Conservation (phyloP, 2,888 invertebrate species). For the Melieria omissa region DNA sequence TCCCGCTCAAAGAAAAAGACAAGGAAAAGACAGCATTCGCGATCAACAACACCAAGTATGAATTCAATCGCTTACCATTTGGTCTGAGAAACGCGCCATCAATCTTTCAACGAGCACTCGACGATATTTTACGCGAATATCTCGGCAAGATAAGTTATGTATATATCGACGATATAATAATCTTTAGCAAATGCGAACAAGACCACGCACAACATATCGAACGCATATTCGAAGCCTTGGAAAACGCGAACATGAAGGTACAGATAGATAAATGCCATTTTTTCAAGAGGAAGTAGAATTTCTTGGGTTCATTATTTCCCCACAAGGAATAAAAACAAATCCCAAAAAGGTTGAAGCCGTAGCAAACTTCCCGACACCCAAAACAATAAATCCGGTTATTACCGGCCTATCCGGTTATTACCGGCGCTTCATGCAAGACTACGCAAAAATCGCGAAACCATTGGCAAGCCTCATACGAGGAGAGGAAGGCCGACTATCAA, state of each 20-base stretch:
- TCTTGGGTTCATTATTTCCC: too few species aligned
- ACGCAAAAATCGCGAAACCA: slow-evolving; percentile 12
- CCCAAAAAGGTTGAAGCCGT: too few species aligned
- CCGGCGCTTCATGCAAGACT: slow-evolving; percentile 2
- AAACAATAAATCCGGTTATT: too few species aligned
- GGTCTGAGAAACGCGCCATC: slow-evolving; percentile 25
- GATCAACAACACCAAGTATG: slow-evolving; percentile 22
- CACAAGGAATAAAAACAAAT: too few species aligned
- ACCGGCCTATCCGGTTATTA: slow-evolving; percentile 36
- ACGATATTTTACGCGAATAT: slow-evolving; percentile 24
- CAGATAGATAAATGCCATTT: too few species aligned
- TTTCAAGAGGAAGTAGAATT: too few species aligned
- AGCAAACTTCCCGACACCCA: too few species aligned
- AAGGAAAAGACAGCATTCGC: neutral
- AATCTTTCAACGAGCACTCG: slow-evolving; percentile 30
- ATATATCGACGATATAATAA: slow-evolving; percentile 32
- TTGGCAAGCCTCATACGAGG: slow-evolving; percentile 18
- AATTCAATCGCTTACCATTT: slow-evolving; percentile 26
- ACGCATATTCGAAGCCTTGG: too few species aligned
- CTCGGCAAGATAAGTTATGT: slow-evolving; percentile 25
- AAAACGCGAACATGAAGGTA: too few species aligned
- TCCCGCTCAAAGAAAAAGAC: slow-evolving; percentile 31
- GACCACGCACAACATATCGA: too few species aligned
- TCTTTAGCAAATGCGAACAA: too few species aligned
- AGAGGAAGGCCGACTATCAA: slow-evolving; percentile 36